A percentile compares a stretch with the other conserved stretches of the same genome.
These are phyloP conservation scores for Brachionus sp. DNA, from an alignment of 1,140 invertebrate species.

Conservation along the genomic window DNA sequence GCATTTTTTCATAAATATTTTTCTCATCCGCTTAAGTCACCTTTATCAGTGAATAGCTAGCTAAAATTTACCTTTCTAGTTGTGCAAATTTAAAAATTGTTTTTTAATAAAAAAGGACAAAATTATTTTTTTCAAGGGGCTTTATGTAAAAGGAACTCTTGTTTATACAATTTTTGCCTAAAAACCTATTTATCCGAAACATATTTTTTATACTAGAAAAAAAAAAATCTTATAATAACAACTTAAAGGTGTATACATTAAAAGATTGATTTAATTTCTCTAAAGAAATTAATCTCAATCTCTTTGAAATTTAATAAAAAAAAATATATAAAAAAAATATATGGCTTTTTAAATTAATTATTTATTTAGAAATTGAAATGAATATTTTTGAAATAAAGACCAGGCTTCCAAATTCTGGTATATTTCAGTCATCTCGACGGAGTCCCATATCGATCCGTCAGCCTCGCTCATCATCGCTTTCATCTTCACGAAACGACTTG, in stretches of 20 bases:
- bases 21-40: neutral
- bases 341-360: neutral
- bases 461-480: neutral
- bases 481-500: neutral
- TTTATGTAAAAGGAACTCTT: neutral
- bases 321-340: neutral
- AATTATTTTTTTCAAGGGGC: neutral
- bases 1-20: neutral
- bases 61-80: neutral
- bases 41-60: neutral
- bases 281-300: neutral
- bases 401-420: neutral
- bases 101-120: neutral
- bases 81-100: neutral
- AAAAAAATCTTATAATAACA: neutral
- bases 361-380: conserved; percentile 1
- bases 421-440: conserved; percentile 8
- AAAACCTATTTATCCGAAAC: neutral
- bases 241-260: neutral
- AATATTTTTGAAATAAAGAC: conserved; percentile 33
- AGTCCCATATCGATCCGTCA: neutral
- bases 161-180: neutral
- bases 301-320: neutral
- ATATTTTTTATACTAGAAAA: neutral
- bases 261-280: neutral